Conservation (phyloP, 2,113 vertebrate genomes). For the Microtus oregoni region DNA sequence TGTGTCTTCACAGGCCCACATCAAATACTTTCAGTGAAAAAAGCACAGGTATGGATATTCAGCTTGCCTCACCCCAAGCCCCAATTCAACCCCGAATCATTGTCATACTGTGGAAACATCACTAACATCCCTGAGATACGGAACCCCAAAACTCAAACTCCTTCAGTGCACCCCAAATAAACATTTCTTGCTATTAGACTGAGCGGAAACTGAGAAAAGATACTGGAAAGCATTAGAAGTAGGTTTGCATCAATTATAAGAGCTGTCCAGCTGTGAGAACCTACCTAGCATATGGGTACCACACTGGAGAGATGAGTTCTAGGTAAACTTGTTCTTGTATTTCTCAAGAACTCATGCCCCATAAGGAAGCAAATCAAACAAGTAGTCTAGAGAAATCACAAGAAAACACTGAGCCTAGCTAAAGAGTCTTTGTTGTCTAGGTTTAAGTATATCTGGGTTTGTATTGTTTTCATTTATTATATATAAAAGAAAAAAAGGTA, state of each 20-base stretch:
- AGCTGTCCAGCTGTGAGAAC: neutral
- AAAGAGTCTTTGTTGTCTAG: neutral
- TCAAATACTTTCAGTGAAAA: neutral
- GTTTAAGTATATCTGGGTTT: neutral
- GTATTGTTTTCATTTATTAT: neutral
- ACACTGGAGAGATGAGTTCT: neutral
- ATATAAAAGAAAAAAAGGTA: neutral
- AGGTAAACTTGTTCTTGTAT: neutral
- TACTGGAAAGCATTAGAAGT: neutral
- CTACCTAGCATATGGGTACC: neutral
- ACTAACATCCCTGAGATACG: neutral
- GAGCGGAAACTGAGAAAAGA: neutral
- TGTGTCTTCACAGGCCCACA: neutral
- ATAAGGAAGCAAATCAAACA: rapidly evolving
- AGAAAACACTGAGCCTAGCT: rapidly evolving
- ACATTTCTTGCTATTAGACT: neutral
- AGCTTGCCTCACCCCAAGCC: neutral
- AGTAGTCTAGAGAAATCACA: neutral
- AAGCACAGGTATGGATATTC: neutral
- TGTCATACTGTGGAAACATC: neutral
- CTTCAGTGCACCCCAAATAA: neutral
- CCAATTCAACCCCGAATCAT: neutral
- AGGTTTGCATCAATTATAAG: neutral
- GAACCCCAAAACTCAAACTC: neutral
- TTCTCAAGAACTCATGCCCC: neutral